A percentile compares a stretch with the other conserved stretches of the same genome.
These are phyloP conservation scores for Colius striatus DNA, from an alignment of 2,113 vertebrate species.

Conservation along the genomic window DNA sequence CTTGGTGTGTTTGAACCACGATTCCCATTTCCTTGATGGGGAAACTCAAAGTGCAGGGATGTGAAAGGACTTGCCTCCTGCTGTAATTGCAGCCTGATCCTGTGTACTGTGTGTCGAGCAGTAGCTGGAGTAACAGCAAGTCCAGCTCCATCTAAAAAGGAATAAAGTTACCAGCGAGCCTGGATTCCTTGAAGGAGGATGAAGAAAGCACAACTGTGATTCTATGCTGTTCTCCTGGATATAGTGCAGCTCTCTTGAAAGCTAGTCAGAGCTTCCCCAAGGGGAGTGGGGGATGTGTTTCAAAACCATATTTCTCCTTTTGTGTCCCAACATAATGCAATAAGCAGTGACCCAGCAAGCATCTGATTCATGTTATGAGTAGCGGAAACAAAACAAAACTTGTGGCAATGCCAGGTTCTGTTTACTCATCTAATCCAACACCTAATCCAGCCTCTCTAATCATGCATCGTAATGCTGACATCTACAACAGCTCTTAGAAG, in stretches of 20 bases:
- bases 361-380: background rate
- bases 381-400: background rate
- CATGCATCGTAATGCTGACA: background rate
- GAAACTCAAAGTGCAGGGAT: background rate
- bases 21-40: background rate
- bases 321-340: background rate
- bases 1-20: accelerated
- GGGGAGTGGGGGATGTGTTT: background rate
- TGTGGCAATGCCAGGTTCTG: background rate
- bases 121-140: background rate
- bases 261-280: background rate
- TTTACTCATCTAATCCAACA: background rate
- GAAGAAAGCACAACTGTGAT: background rate
- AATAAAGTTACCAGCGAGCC: background rate
- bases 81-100: background rate
- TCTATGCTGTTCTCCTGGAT: background rate
- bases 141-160: background rate
- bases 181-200: background rate
- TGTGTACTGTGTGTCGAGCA: background rate
- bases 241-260: background rate
- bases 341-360: background rate
- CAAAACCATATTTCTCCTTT: background rate
- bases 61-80: background rate
- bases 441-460: background rate
- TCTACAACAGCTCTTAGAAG: background rate